Evolutionary conservation across 2,113 vertebrate species (phyloP).

Genomic region (Hirundichthys speculiger): DNA sequence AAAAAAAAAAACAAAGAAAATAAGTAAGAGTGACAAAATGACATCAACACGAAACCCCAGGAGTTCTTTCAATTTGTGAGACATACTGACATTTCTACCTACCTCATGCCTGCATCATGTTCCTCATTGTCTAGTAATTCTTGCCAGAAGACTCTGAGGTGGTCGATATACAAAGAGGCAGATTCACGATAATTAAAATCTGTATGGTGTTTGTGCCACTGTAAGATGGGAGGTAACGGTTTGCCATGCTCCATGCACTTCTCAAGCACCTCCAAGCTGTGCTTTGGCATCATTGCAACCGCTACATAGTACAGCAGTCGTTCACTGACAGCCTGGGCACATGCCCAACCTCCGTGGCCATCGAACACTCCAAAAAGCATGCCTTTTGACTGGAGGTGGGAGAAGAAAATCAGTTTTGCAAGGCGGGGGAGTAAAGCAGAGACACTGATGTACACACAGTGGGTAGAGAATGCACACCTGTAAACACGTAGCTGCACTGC

Average conservation of each 20-base stretch:
- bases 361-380: slow-evolving; percentile 95
- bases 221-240: slow-evolving; percentile 88
- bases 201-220: slow-evolving; percentile 88
- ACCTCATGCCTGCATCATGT: slow-evolving; percentile 81
- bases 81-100: background rate
- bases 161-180: slow-evolving; percentile 86
- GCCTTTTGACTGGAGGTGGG: slow-evolving; percentile 80
- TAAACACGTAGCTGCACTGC: slow-evolving; percentile 87
- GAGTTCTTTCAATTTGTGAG: background rate
- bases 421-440: fast-evolving
- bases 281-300: slow-evolving; percentile 88
- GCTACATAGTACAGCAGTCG: slow-evolving; percentile 90
- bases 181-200: slow-evolving; percentile 86
- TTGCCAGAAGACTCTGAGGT: slow-evolving; percentile 95
- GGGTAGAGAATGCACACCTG: slow-evolving; percentile 51
- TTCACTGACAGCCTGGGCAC: slow-evolving; percentile 92
- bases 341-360: slow-evolving; percentile 90
- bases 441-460: background rate
- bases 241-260: slow-evolving; percentile 85
- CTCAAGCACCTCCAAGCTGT: slow-evolving; percentile 88
- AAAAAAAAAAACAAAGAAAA: no score
- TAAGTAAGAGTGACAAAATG: background rate
- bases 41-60: background rate
- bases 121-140: slow-evolving; percentile 88
- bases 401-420: background rate